Base-by-base conservation (phyloP, 2,888 invertebrate genomes). In the Dynastes tityus region DNA sequence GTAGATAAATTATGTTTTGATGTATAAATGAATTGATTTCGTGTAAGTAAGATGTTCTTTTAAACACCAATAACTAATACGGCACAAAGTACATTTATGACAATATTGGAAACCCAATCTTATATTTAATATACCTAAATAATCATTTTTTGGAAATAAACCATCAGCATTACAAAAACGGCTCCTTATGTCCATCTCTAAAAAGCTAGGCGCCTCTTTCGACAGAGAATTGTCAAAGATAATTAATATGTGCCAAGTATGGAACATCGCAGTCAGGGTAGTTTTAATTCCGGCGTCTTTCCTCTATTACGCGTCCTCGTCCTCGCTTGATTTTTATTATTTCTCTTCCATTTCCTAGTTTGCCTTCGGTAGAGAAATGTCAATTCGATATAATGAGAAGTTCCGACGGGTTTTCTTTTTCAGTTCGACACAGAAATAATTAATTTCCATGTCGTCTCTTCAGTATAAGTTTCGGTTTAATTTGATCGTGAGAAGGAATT, bases 221-320 rank as follows among this genome's bases (percentile, higher is more conserved):
- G n/a, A 49, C 11, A 22, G 51, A 68, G n/a, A 68, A 68, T 68
- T 53, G 5, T 68, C 51, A 68, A 68, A 51, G 68, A 68, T 68
- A 68, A 68, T 68, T 68, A 68, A 68, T 68, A 68, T 49, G 29
- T 53, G 68, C 68, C 51, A 68, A 68, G 68, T 68, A 29, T 27
- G 68, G 51, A 68, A 51, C 68, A 32, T 13, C 27, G 63, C 32
- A 4, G 29, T 22, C 3, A 8, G 9, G 49, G 68, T 68, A 49
- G 68, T 68, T 68, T 49, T 68, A 68, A 68, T 68, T 68, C 68
- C 13, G 29, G 51, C 67, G 49, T 11, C 8, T 29, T 53, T 40
- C 16, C 11, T 2, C 8, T 8, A 11, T 29, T 51, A 29, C 51
- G 45, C 22, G 51, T 49, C 68, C 27, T 9, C 27, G 27, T 2